These are phyloP conservation scores for Solenopsis invicta DNA, from an alignment of 1,140 invertebrate genomes.

Conservation along the genomic window DNA sequence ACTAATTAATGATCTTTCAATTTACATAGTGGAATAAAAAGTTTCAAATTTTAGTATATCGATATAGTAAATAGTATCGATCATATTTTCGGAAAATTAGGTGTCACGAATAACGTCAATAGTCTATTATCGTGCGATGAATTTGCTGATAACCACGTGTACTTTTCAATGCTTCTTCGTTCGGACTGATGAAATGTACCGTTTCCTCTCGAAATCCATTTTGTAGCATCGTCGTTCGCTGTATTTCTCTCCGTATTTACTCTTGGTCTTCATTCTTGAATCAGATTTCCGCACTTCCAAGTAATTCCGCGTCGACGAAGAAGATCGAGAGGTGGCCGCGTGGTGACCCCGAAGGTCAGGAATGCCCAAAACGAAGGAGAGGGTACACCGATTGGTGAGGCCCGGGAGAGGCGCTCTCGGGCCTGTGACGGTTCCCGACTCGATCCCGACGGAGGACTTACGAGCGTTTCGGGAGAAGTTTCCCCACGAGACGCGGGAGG, in stretches of 20 bases:
- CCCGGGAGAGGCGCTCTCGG: slow-evolving; percentile 33
- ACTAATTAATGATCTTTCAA: slow-evolving; percentile 8
- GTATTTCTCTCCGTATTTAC: neutral
- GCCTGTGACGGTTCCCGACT: slow-evolving; percentile 36
- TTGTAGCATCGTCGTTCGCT: neutral
- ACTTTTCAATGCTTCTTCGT: neutral
- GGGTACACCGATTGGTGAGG: slow-evolving; percentile 35
- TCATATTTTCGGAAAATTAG: neutral
- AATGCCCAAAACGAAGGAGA: slow-evolving; percentile 71
- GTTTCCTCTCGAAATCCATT: neutral
- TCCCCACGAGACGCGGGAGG: neutral
- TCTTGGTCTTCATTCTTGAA: slow-evolving; percentile 6
- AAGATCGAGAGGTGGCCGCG: slow-evolving; percentile 58
- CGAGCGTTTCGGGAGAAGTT: slow-evolving; percentile 62
- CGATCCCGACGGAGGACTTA: slow-evolving; percentile 58
- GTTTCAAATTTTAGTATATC: neutral
- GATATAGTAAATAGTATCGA: neutral
- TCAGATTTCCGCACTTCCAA: slow-evolving; percentile 58
- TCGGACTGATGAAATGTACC: neutral
- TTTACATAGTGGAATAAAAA: neutral
- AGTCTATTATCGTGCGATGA: neutral
- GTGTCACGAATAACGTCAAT: neutral
- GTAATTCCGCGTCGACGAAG: slow-evolving; percentile 59
- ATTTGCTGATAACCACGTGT: neutral
- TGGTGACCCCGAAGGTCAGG: slow-evolving; percentile 69